Evolutionary conservation across 1,140 invertebrate species (phyloP).

Genomic region (Antheraea pernyi): DNA sequence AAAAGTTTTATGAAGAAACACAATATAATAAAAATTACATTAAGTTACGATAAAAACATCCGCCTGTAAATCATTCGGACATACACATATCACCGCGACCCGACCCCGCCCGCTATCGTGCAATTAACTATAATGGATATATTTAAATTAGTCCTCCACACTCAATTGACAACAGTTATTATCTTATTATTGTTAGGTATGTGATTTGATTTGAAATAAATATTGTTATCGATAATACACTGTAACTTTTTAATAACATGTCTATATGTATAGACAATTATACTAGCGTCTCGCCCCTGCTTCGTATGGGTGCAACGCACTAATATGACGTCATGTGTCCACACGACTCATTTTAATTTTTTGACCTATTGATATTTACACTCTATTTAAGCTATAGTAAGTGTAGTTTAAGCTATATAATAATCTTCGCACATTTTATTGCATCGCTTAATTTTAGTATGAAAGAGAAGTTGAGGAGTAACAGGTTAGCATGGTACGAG

Average conservation of each 20-base stretch:
- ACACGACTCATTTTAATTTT: no score
- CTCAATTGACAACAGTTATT: constrained; percentile 53
- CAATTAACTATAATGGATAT: constrained; percentile 76
- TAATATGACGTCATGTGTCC: no score
- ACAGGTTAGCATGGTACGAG: no score
- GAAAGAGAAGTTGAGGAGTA: no score
- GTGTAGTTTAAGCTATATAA: no score
- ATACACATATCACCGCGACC: constrained; percentile 33
- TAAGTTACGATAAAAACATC: constrained; percentile 17
- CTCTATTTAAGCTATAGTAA: no score
- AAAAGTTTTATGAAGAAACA: background rate
- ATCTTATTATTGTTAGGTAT: constrained; percentile 24
- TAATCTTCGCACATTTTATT: no score
- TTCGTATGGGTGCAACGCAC: no score
- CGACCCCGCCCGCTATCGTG: constrained; percentile 53
- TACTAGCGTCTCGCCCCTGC: no score
- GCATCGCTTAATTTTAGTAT: no score
- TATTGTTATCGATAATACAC: constrained; percentile 7
- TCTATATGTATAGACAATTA: background rate
- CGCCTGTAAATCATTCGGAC: constrained; percentile 27
- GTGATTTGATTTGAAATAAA: constrained; percentile 4
- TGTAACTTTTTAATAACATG: background rate
- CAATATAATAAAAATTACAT: background rate
- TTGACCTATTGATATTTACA: no score
- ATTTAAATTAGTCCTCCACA: constrained; percentile 72